Base-by-base conservation (phyloP, 2,113 vertebrate genomes). In the Machaerirhynchus nigripectus region DNA sequence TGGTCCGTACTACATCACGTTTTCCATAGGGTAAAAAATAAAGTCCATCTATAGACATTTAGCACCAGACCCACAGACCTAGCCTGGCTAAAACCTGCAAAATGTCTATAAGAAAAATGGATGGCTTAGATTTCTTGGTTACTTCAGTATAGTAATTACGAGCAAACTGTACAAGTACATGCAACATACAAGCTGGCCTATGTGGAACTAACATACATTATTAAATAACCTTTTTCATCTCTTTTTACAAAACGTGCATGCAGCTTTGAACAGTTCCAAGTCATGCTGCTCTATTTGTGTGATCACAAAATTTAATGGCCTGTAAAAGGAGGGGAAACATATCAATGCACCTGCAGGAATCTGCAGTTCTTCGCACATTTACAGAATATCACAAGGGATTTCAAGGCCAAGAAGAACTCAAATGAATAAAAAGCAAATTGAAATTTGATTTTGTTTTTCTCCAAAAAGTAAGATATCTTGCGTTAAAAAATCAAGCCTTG, bases 111-210 rank as follows among this genome's bases (percentile, higher is more conserved):
- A 97, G 97, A 98, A 98, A 98, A 98, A 99, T 98, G 98, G 99
- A 99, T 99, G 99, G 99, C 99, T 99, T 99, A 98, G 97, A 98
- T 98, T 99, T 99, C 98, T 99, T 98, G 98, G 97, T 98, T 99
- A 99, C 98, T 98, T 99, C 97, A 96, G 98, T 98, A 99, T 98
- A 98, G 98, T 99, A 98, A 98, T 98, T 99, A 99, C 99, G 97
- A 99, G 99, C 99, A 99, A 99, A 99, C 98, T 99, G 99, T 99
- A 99, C 99, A 99, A 98, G 98, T 98, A 99, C 99, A 99, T 99
- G 99, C 99, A 99, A 99, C 99, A 99, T 98, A 99, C 99, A 99
- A 99, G 99, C 98, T 98, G 98, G 98, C 98, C 98, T 99, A 99
- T 98, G 98, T 99, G 98, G 98, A 99, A 98, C 98, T 99, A 99